Conservation (phyloP, 2,888 invertebrate species). For the Rhodophaea formosa region DNA sequence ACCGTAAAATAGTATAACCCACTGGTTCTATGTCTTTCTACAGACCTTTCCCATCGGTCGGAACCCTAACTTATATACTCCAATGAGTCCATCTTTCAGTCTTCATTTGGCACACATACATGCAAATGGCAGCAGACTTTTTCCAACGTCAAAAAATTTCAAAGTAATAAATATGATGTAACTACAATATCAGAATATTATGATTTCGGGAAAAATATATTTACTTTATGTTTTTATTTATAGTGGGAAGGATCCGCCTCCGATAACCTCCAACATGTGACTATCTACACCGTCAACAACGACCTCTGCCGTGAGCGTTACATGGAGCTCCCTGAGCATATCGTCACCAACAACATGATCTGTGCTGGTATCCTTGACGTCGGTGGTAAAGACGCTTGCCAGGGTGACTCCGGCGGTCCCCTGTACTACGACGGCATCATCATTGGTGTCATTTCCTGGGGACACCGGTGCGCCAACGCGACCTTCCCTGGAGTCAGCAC, state of each 20-base stretch:
- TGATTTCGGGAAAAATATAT: no score
- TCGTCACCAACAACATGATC: constrained; percentile 46
- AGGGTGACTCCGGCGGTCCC: constrained; percentile 60
- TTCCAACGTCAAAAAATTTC: no score
- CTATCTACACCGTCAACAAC: constrained; percentile 51
- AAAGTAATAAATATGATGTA: no score
- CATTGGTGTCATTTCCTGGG: constrained; percentile 67
- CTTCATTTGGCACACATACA: no score
- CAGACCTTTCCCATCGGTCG: no score
- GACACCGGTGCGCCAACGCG: constrained; percentile 59
- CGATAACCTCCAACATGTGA: constrained; percentile 39
- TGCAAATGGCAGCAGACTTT: no score
- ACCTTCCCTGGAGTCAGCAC: constrained; percentile 67
- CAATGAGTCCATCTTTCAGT: no score
- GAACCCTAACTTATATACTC: no score
- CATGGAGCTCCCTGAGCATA: constrained; percentile 22
- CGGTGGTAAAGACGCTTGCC: constrained; percentile 47
- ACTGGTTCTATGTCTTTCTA: no score
- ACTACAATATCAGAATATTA: no score
- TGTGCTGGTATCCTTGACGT: constrained; percentile 50
- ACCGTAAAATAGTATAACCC: no score
- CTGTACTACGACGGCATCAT: constrained; percentile 51
- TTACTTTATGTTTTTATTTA: no score
- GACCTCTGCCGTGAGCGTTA: constrained; percentile 48
- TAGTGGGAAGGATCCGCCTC: constrained; percentile 39